These are phyloP conservation scores for Galago senegalensis DNA, from an alignment of 2,797 vertebrate genomes.

Conservation along the genomic window DNA sequence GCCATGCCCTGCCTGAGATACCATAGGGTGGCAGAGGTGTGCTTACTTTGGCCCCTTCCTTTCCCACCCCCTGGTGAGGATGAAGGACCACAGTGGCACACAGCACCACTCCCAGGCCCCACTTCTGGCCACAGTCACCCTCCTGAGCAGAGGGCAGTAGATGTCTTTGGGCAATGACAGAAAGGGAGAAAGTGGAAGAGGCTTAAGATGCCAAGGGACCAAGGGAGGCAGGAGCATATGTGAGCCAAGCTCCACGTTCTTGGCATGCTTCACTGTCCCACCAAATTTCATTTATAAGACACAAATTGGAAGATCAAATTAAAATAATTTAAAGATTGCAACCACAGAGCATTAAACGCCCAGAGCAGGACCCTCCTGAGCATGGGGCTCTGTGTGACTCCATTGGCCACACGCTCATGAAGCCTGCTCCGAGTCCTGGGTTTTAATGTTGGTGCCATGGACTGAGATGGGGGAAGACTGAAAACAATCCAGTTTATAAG, in stretches of 20 bases:
- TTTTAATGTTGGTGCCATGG: background rate
- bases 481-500: background rate
- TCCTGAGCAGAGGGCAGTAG: background rate
- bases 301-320: background rate
- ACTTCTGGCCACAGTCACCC: rapidly evolving
- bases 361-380: background rate
- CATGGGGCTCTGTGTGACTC: background rate
- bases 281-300: background rate
- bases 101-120: background rate
- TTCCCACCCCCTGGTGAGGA: background rate
- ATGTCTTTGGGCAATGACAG: background rate
- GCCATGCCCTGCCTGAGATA: background rate
- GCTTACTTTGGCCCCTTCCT: background rate
- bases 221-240: background rate
- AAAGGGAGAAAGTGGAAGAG: background rate
- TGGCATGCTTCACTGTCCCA: background rate
- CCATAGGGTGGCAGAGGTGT: rapidly evolving
- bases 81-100: rapidly evolving
- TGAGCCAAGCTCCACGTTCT: background rate
- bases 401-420: too few species aligned
- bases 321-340: background rate
- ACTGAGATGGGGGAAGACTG: background rate
- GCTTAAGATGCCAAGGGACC: background rate
- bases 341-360: background rate
- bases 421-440: background rate